phyloP scores from a whole-genome alignment of 2,113 vertebrate genomes.

The Vidua macroura region DNA sequence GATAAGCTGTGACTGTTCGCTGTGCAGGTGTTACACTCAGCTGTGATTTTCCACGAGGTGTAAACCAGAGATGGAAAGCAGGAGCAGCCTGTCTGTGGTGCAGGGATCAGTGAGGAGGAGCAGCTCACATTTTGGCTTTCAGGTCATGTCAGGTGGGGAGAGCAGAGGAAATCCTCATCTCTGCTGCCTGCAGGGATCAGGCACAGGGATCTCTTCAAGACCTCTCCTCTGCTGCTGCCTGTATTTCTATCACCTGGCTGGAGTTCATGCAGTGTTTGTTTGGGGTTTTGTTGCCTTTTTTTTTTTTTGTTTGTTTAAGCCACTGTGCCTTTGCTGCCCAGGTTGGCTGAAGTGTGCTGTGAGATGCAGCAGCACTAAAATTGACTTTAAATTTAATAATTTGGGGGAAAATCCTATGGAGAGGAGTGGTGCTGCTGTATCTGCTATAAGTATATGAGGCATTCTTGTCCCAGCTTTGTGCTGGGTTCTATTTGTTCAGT shows the following conservation, averaged over 20 bases:
- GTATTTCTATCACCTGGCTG: background rate
- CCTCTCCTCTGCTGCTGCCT: background rate
- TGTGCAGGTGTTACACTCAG: background rate
- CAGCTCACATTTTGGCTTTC: background rate
- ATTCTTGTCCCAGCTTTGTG: background rate
- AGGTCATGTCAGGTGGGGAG: background rate
- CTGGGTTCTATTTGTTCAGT: background rate
- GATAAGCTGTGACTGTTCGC: background rate
- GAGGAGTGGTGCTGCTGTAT: background rate
- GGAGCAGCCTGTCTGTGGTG: background rate
- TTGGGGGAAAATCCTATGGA: accelerated
- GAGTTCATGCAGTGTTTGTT: background rate
- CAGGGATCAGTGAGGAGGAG: background rate
- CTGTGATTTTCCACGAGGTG: background rate
- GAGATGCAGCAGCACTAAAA: background rate
- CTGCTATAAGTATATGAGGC: background rate
- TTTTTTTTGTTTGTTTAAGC: background rate
- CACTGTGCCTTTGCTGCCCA: background rate
- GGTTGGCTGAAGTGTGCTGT: background rate
- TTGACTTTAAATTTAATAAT: background rate
- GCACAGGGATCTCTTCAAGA: accelerated
- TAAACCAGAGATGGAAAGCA: background rate
- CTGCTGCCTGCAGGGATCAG: background rate
- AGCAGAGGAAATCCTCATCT: background rate
- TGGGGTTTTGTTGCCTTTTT: background rate